Base-by-base conservation (phyloP, 2,888 invertebrate genomes). In the Sarcophaga rosellei region DNA sequence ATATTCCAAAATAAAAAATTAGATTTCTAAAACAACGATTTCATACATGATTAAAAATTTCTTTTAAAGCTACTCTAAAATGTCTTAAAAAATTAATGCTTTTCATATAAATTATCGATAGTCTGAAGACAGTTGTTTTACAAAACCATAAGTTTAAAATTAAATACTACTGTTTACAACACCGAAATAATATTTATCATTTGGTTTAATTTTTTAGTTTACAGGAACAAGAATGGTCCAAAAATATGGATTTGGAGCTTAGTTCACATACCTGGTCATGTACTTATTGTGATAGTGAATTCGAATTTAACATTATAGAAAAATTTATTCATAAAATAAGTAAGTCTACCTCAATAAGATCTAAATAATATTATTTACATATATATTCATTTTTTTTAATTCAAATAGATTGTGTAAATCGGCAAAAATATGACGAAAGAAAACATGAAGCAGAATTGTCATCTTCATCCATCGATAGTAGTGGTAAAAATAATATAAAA, bases 241-340 rank as follows among this genome's bases (percentile, higher is more conserved):
- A 94, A 85, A 94, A 94, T 85, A 94, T 95, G 89, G 95, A 95
- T 74, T 93, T 95, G 87, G 94, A 95, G 90, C 94, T 95, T 81
- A 93, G 94, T 85, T 94, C 94, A 87, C 94, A 95, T 4, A 94
- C 95, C 3, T 98, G 97, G 96, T 94, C 94, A 0, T 98, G 98
- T 91, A 94, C 95, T 0, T 94, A 94, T 77, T 98, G 98, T 91
- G 94, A 95, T 12, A 80, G 94, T 95, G 88, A 88, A 81, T 77
- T 88, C 23, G 72, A 79, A 57, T 84, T 87, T 66, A 83, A 86
- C 70, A 81, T 85, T 4, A 93, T 97, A 75, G 96, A 96, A 89
- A 95, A 96, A 89, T 91, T 98, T 65, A 95, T 96, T 89, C 98
- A 98, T 92, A 95, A 95, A 81, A 76, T 73, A 21, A 87, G 89